phyloP scores from a whole-genome alignment of 53 echinoderm and acorn worm genomes.

The Henricia sp. region DNA sequence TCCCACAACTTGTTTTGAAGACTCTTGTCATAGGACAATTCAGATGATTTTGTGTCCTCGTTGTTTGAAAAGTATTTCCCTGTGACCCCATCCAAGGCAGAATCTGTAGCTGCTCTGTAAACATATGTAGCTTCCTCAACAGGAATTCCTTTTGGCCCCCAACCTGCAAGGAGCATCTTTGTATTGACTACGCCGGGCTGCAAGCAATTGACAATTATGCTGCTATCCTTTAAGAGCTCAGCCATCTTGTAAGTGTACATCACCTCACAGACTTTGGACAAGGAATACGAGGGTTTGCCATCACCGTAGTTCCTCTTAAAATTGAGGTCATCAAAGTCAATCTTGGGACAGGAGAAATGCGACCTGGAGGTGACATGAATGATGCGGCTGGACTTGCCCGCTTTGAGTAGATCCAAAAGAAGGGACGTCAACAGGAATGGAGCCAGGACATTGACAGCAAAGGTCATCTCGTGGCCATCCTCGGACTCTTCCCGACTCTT shows the following conservation, averaged over 20 bases:
- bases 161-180: too few relatives aligned
- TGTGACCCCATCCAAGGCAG: too few relatives aligned
- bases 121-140: too few relatives aligned
- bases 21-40: neutral
- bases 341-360: slow-evolving; percentile 39
- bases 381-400: slow-evolving; percentile 60
- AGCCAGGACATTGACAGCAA: too few relatives aligned
- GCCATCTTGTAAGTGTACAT: slow-evolving; percentile 78
- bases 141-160: too few relatives aligned
- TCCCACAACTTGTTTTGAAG: neutral
- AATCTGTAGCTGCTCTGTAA: too few relatives aligned
- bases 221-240: slow-evolving; percentile 40
- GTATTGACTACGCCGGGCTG: too few relatives aligned
- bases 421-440: too few relatives aligned
- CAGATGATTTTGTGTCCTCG: neutral
- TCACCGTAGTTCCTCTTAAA: slow-evolving; percentile 58
- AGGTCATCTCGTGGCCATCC: too few relatives aligned
- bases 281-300: slow-evolving; percentile 70
- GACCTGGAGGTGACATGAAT: slow-evolving; percentile 75
- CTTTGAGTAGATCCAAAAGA: too few relatives aligned
- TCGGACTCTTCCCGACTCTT: too few relatives aligned
- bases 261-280: slow-evolving; percentile 72
- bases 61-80: too few relatives aligned
- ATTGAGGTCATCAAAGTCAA: slow-evolving; percentile 74
- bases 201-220: neutral